phyloP scores from a whole-genome alignment of 2,888 invertebrate species.

The Cryptus viduatorius region DNA sequence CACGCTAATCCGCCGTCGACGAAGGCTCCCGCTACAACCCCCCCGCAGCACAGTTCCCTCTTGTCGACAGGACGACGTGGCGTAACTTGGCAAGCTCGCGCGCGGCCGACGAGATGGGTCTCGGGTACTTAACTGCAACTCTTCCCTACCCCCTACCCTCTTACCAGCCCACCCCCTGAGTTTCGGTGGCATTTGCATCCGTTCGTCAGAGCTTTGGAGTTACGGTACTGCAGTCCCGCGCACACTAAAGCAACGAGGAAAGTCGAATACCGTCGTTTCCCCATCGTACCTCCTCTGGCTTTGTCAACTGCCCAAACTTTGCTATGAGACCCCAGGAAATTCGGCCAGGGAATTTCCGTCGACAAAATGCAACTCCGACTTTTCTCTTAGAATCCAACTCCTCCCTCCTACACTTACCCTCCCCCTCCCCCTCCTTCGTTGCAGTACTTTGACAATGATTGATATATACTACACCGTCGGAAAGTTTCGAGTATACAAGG shows the following conservation, averaged over 20 bases:
- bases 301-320: conserved; percentile 57
- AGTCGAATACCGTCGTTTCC: conserved; percentile 49
- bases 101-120: conserved; percentile 50
- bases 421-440: not conserved
- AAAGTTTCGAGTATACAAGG: not conserved
- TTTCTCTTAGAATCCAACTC: conserved; percentile 32
- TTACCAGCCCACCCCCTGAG: not conserved
- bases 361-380: conserved; percentile 36
- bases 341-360: conserved; percentile 24
- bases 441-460: conserved; percentile 18
- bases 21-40: conserved; percentile 50
- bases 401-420: not conserved
- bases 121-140: conserved; percentile 69
- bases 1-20: conserved; percentile 61
- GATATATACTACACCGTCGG: not conserved
- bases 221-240: conserved; percentile 38
- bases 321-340: conserved; percentile 38
- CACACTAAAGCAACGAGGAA: conserved; percentile 33
- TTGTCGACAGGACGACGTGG: conserved; percentile 56
- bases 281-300: conserved; percentile 5
- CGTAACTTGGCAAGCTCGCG: conserved; percentile 46
- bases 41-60: conserved; percentile 39
- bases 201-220: conserved; percentile 64
- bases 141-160: conserved; percentile 12
- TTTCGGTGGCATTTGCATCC: conserved; percentile 70